phyloP scores from a whole-genome alignment of 2,888 invertebrate genomes.

The Ariolimax columbianus region DNA sequence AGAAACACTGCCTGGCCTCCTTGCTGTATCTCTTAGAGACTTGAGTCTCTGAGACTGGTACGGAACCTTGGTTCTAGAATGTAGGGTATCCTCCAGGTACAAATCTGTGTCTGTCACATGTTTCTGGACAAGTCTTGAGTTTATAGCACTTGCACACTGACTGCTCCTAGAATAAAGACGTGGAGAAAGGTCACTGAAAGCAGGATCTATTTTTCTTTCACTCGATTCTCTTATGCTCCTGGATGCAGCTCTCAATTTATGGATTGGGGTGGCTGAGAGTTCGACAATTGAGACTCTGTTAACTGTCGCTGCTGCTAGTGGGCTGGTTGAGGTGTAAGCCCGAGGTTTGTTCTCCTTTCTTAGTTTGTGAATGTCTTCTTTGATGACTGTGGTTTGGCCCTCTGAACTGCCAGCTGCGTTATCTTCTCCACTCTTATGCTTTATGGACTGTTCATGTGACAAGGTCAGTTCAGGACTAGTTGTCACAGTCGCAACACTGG shows the following conservation, averaged over 20 bases:
- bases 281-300: background rate
- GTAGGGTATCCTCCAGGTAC: background rate
- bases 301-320: background rate
- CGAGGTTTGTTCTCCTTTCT: background rate
- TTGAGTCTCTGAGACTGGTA: slow-evolving; percentile 45
- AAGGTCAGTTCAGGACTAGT: background rate
- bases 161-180: background rate
- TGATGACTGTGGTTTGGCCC: background rate
- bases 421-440: background rate
- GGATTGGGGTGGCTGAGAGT: background rate
- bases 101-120: slow-evolving; percentile 10
- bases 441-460: background rate
- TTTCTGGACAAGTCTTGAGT: slow-evolving; percentile 10
- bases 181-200: slow-evolving; percentile 11
- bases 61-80: background rate
- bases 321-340: background rate
- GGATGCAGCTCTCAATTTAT: background rate
- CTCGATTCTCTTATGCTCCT: background rate
- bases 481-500: background rate
- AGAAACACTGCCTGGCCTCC: slow-evolving; percentile 16
- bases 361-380: background rate
- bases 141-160: slow-evolving; percentile 1
- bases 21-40: slow-evolving; percentile 23
- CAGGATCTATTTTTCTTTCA: background rate
- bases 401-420: background rate